Percentiles rank a stretch among this genome's conserved stretches.
phyloP scores from a whole-genome alignment of 2,888 invertebrate species.

The Drosophila ezoana region DNA sequence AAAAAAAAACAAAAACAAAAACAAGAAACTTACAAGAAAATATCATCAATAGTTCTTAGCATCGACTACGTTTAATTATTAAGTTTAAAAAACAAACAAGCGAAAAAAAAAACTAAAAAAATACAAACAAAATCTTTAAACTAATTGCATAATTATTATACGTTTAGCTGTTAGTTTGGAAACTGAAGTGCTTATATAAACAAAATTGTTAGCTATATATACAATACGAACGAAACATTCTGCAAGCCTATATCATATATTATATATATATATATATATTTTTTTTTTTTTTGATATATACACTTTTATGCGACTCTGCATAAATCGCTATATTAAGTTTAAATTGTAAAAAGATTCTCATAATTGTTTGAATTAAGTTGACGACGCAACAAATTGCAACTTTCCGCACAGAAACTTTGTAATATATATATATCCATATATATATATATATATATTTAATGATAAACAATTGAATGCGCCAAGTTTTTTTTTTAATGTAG shows the following conservation, averaged over 20 bases:
- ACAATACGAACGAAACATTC: conserved; percentile 44
- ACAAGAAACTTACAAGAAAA: conserved; percentile 21
- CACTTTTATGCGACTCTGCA: conserved; percentile 54
- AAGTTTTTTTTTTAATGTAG: conserved; percentile 42
- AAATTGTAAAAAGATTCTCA: conserved; percentile 81
- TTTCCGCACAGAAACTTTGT: conserved; percentile 13
- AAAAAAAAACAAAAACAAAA: conserved; percentile 12
- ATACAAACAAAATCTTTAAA: conserved; percentile 18
- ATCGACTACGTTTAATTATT: conserved; percentile 54
- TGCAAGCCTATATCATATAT: conserved; percentile 49
- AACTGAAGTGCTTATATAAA: conserved; percentile 79
- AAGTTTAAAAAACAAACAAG: conserved; percentile 46
- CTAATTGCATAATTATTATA: conserved; percentile 43
- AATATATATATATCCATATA: conserved; percentile 1
- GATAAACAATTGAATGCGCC: conserved; percentile 24
- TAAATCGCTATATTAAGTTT: conserved; percentile 62
- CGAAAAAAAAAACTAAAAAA: background rate
- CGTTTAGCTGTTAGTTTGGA: conserved; percentile 53
- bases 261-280: background rate
- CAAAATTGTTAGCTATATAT: conserved; percentile 70
- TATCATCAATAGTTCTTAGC: conserved; percentile 35
- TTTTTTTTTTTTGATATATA: conserved; percentile 41
- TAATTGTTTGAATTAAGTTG: conserved; percentile 69
- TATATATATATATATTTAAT: background rate
- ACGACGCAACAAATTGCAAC: conserved; percentile 37